Evolutionary conservation across 2,797 vertebrate genomes (phyloP).

Genomic region (Cossypha niveicapilla): DNA sequence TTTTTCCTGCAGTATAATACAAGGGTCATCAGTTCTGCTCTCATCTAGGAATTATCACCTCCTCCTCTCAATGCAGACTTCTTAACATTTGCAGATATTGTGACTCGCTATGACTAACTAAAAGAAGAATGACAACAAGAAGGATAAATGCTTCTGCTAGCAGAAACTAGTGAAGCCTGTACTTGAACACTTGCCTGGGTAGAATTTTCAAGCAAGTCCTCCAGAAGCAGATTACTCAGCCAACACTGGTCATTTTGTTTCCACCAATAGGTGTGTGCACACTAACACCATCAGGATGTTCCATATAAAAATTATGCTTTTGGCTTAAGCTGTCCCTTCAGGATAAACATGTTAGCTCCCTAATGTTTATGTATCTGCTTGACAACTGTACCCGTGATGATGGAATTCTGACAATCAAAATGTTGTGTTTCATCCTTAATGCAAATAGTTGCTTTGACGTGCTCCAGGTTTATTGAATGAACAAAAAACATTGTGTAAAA

Average conservation of each 20-base stretch:
- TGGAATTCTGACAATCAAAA: slow-evolving; percentile 64
- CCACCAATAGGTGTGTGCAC: not conserved
- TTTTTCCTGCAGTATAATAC: not conserved
- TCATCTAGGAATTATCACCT: not conserved
- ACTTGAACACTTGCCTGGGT: not conserved
- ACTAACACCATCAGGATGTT: slow-evolving; percentile 12
- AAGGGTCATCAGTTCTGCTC: not conserved
- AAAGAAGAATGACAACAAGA: not conserved
- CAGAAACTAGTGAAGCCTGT: not conserved
- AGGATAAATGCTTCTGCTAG: not conserved
- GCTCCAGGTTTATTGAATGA: slow-evolving; percentile 62
- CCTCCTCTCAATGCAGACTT: not conserved
- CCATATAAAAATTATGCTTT: slow-evolving; percentile 49
- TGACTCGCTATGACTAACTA: not conserved
- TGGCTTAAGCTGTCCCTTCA: slow-evolving; percentile 46
- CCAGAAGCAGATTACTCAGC: not conserved
- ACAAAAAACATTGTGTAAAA: slow-evolving; percentile 68
- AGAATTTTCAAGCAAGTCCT: not conserved
- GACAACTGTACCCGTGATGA: slow-evolving; percentile 51
- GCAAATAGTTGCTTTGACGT: slow-evolving; percentile 69
- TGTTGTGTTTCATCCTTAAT: slow-evolving; percentile 66
- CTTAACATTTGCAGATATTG: not conserved
- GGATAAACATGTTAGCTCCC: slow-evolving; percentile 10
- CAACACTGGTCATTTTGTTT: slow-evolving; percentile 59
- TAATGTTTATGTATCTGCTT: slow-evolving; percentile 43